Evolutionary conservation across 2,113 vertebrate genomes (phyloP).

Genomic region (Blennius ocellaris): DNA sequence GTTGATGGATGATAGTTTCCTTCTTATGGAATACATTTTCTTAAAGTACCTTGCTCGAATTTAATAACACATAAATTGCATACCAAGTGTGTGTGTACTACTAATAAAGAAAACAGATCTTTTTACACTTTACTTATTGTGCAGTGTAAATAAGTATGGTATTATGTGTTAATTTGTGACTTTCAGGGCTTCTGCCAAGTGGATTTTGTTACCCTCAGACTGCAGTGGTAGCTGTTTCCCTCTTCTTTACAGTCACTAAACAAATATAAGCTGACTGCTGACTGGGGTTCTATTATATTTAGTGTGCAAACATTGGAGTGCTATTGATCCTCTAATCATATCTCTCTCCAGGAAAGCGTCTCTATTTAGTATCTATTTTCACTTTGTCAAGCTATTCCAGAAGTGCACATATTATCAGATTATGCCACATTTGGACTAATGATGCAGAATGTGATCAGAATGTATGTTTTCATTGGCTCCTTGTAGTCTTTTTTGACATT

Average conservation of each 20-base stretch:
- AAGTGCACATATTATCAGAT: neutral
- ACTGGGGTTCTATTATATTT: conserved; percentile 3
- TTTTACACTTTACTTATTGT: neutral
- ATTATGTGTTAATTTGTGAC: neutral
- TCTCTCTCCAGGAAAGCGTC: conserved; percentile 1
- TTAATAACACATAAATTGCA: no score
- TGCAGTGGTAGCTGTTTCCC: neutral
- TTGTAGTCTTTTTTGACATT: neutral
- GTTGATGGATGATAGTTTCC: no score
- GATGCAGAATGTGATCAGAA: neutral
- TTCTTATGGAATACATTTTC: no score
- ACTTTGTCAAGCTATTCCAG: neutral
- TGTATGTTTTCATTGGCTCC: neutral
- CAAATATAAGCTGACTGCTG: neutral
- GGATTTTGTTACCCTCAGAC: neutral
- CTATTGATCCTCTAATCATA: neutral
- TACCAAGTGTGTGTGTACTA: neutral
- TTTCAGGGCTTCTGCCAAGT: neutral
- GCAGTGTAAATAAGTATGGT: neutral
- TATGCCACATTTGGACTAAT: neutral
- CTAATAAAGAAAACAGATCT: neutral
- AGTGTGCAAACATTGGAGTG: neutral
- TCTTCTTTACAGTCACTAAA: neutral
- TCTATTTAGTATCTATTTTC: neutral
- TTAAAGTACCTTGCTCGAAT: no score